Base-by-base conservation (phyloP, 2,113 vertebrate genomes). In the Calyptommatus sinebrachiatus region DNA sequence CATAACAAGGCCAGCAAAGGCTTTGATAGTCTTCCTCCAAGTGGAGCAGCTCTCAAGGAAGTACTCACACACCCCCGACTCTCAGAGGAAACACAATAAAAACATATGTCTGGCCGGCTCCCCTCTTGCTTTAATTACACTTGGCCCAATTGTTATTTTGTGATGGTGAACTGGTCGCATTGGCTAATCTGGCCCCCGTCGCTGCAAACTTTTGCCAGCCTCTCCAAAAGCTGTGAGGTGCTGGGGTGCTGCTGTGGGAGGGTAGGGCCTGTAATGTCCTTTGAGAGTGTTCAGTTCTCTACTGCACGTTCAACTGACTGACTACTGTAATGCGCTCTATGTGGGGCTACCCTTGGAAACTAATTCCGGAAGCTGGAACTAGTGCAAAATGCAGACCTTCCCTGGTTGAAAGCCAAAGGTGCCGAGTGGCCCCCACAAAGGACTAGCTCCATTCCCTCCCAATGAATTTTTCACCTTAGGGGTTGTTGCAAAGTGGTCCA, bases 1-100 rank as follows among this genome's bases (percentile, higher is more conserved):
- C 76, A 41, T 66, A 80, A 69, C 2, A 73, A 35, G 28, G 76
- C 28, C 71, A 66, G 62, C 81, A 65, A 71, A 76, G 68, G 31
- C 84, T 81, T 70, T 84, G 86, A 89, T 86, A 67, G 88, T 85
- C 83, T 78, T 76, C 71, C 62, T 45, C 31, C 35, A 81, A 1
- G 0, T 81, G 26, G 70, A 77, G 81, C 57, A 48, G 14, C 8
- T 4, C 77, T 26, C 20, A 0, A 61, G 66, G 72, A 68, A 83
- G 26, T 24, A 66, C 20, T 8, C 28, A 0, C 0, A 41, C 79
- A 1, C 1, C 76, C 63, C 75, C 75, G 2, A 0, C 75, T 73
- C 14, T 80, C 70, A 4, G 24, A 1, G 18, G n/a, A 28, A 3
- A 0, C 50, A 7, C 67, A 81, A 84, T 71, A 0, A 18, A 50